Base-by-base conservation (phyloP, 2,888 invertebrate genomes). In the Aphodius sticticus region DNA sequence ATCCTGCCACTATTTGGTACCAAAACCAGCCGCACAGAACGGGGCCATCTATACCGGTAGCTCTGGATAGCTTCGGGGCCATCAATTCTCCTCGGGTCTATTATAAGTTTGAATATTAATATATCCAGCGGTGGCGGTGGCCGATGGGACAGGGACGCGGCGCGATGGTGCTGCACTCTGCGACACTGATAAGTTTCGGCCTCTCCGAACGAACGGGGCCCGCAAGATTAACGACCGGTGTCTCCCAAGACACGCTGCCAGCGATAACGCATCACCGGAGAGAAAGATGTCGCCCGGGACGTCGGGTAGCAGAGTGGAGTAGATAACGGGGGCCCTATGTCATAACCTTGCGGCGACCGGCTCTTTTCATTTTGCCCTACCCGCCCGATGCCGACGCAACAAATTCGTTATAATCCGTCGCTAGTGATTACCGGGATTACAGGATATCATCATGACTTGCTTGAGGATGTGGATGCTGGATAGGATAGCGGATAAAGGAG, bases 31-130 rank as follows among this genome's bases (percentile, higher is more conserved):
- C 26, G 26, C 26, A 3, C 26, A 3, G 26, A 26, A 26, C 26
- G 26, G 26, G 26, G 26, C 26, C 26, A 26, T 26, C 26, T 26
- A 26, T 26, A 26, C 2, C 53, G 53, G 53, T 53, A 53, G 53
- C 1, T 9, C 53, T 5, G 53, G 9, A 53, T 53, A 53, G 53
- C 53, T 53, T 53, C 53, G 53, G 53, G 53, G 9, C 53, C 53
- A 53, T 53, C 53, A 53, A 53, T 53, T 53, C 53, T 53, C 53
- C 53, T 53, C 53, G 53, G 53, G 53, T 53, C 53, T 53, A 53
- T 53, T 53, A 53, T 53, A 53, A 53, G 53, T 53, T 53, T 53
- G 53, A 53, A 53, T 53, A 53, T 53, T 53, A 53, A 53, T 53
- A 53, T 53, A 53, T 53, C 53, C 53, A 2, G 53, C 53, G 53